Base-by-base conservation (phyloP, 2,888 invertebrate species). In the Ametastegia equiseti region DNA sequence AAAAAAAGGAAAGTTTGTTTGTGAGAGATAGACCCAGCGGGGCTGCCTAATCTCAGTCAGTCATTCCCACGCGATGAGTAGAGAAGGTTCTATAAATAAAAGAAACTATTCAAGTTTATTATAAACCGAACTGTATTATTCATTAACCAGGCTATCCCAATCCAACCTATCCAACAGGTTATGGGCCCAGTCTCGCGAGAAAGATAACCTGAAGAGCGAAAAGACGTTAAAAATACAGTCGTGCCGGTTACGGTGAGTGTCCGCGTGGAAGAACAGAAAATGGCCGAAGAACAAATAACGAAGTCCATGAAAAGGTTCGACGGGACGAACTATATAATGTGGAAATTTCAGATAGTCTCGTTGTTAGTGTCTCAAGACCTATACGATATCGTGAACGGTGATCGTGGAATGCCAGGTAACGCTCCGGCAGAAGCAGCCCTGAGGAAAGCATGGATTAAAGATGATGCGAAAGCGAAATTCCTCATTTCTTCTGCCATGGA, bases 281-380 rank as follows among this genome's bases (percentile, higher is more conserved):
- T 69, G 45, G 6, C 23, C 0, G 69, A 19, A 23, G 45, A 42
- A 7, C 42, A 27, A 19, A 27, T 42, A 13, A 13, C 27, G 23
- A 1, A 9, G 73, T 47, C 47, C 3, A 23, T 69, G 42, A 42
- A 15, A 23, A 82, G 75, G 60, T 84, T 84, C 75, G 79, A 86
- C 79, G 85, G 84, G 2, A 54, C 67, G 19, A 86, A 86, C 77
- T 85, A 81, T 27, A 83, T 83, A 47, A 13, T 27, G 5, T 86
- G 84, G 84, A 86, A 84, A 78, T 84, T 84, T 13, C 83, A 84
- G 42, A 75, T 85, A 0, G 67, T 75, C 4, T 33, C 82, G 19
- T 36, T 84, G 15, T 77, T 85, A 45, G 65, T 79, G 19, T 71
- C 83, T 19, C 27, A 83, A 15, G 84, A 73, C 0, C 57, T 84